Base-by-base conservation (phyloP, 2,888 invertebrate genomes). In the Agrochola macilenta region DNA sequence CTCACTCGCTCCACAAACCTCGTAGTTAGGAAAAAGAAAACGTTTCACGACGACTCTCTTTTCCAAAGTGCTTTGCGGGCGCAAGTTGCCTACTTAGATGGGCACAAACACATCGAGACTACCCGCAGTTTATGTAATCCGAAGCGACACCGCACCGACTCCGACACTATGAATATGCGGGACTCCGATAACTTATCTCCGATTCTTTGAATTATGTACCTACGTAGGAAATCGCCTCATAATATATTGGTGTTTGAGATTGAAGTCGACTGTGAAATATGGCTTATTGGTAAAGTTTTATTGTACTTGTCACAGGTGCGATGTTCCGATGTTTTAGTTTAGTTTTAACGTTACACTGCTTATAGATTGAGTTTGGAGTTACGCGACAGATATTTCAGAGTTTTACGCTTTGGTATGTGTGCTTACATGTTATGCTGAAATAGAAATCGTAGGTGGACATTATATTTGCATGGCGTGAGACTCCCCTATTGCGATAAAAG, bases 251-350 rank as follows among this genome's bases (percentile, higher is more conserved):
- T 92, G 91, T 96, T 95, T 94, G 95, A 95, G 95, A 95, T 95
- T 94, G 94, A 95, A 95, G 94, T 93, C 90, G 94, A 95, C 94
- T 94, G 93, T 95, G 95, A 96, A 94, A 96, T 95, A 96, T 95
- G 91, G 95, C 94, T 94, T 96, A 96, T 96, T 96, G 96, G 95
- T 93, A 96, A 96, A 96, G 96, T 96, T 96, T 95, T 96, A 96
- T 96, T 95, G 94, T 94, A 90, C 93, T 92, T 94, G 95, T 95
- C 95, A 93, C 95, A 95, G 95, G 94, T 95, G 95, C 94, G 92
- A 93, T 93, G 90, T 90, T 91, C 88, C 86, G 84, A 89, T 93
- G 91, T 92, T 94, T 93, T 93, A 91, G 90, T 92, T 90, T 90
- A 89, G 91, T 92, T 93, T 92, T 91, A 91, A 87, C 86, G 89